Conservation (phyloP, 2,113 vertebrate genomes). For the Oncorhynchus masou region DNA sequence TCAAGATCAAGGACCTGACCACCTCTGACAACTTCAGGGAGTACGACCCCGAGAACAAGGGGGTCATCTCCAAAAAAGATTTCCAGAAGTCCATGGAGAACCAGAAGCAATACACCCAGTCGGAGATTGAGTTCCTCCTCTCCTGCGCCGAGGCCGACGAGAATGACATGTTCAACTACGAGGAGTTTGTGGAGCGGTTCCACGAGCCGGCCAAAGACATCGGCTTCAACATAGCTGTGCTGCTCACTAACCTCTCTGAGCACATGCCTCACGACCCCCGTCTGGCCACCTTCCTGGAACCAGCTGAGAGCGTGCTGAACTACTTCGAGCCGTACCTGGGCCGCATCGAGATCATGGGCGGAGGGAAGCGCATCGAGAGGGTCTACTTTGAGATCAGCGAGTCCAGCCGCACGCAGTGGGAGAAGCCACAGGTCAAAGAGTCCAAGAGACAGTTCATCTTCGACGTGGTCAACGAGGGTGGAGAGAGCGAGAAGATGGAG, state of each 20-base stretch:
- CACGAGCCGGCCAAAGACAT: slow-evolving; percentile 97
- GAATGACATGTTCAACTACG: slow-evolving; percentile 95
- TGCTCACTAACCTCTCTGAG: slow-evolving; percentile 93
- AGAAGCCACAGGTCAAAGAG: slow-evolving; percentile 98
- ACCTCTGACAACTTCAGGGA: slow-evolving; percentile 94
- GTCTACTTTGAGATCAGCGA: slow-evolving; percentile 98
- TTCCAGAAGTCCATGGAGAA: slow-evolving; percentile 98
- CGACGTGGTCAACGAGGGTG: slow-evolving; percentile 96
- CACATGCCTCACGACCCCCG: slow-evolving; percentile 97
- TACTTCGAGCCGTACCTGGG: slow-evolving; percentile 97
- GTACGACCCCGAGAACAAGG: slow-evolving; percentile 90
- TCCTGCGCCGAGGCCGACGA: slow-evolving; percentile 93
- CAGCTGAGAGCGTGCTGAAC: slow-evolving; percentile 90
- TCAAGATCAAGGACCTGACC: slow-evolving; percentile 96
- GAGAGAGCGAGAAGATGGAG: slow-evolving; percentile 98
- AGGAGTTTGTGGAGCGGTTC: slow-evolving; percentile 94
- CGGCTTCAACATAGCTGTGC: slow-evolving; percentile 93
- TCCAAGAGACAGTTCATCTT: slow-evolving; percentile 98
- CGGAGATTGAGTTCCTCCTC: slow-evolving; percentile 93
- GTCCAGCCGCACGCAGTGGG: slow-evolving; percentile 95
- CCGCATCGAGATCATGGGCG: slow-evolving; percentile 96
- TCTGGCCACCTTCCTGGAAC: slow-evolving; percentile 85
- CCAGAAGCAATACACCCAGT: slow-evolving; percentile 93
- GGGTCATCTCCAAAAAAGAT: slow-evolving; percentile 94
- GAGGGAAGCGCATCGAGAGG: slow-evolving; percentile 93